Conservation (phyloP, 2,888 invertebrate genomes). For the Sclerodermus sp. region DNA sequence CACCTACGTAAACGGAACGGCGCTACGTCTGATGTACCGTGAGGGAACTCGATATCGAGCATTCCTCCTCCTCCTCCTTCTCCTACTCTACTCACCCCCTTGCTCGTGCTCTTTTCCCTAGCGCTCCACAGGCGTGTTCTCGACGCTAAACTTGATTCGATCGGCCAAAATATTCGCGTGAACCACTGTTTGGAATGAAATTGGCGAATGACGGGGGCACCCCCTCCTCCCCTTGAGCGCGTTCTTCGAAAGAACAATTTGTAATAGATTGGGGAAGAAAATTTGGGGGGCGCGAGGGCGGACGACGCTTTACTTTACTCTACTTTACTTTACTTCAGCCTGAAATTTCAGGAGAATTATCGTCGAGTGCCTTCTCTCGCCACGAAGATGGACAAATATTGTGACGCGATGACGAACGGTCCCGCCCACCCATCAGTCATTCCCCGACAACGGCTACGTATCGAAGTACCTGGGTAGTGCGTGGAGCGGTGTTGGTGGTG, state of each 20-base stretch:
- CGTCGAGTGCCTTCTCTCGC: no score
- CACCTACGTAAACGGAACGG: conserved; percentile 18
- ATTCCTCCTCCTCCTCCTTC: conserved; percentile 4
- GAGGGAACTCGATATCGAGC: conserved; percentile 37
- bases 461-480: no score
- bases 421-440: conserved; percentile 44
- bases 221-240: no score
- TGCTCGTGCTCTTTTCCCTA: background rate
- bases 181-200: no score
- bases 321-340: no score
- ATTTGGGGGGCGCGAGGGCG: no score
- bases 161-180: no score
- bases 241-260: no score
- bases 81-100: background rate
- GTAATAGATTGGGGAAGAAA: no score
- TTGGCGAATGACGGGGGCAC: no score
- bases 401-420: conserved; percentile 33
- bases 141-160: conserved; percentile 8
- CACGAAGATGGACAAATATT: conserved; percentile 32
- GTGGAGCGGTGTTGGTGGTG: conserved; percentile 1
- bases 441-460: conserved; percentile 17
- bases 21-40: conserved; percentile 25
- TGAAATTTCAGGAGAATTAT: conserved; percentile 7
- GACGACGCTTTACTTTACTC: no score
- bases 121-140: conserved; percentile 1